Percentiles rank a stretch among this genome's conserved stretches.
Evolutionary conservation across 2,113 vertebrate species (phyloP).

Genomic region (Pachypanchax playfairii): DNA sequence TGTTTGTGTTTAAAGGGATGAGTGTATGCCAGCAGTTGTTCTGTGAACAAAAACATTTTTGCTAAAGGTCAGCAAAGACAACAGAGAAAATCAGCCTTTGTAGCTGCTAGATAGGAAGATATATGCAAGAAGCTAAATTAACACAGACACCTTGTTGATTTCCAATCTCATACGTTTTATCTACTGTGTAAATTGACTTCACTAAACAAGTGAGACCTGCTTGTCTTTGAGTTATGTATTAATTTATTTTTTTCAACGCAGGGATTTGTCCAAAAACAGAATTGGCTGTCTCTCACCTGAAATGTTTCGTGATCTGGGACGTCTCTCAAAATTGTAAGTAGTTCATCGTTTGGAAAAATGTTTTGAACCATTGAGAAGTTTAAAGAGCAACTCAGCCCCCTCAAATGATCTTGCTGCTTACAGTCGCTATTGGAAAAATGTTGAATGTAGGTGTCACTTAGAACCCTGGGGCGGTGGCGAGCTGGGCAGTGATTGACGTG

Average conservation of each 20-base stretch:
- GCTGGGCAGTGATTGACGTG: too few species aligned
- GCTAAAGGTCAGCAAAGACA: constrained; percentile 39
- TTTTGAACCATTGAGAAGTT: too few species aligned
- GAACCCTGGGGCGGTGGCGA: too few species aligned
- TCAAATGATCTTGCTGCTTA: too few species aligned
- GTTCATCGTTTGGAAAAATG: constrained; percentile 47
- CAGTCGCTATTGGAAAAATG: too few species aligned
- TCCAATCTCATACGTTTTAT: background rate
- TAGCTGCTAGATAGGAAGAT: too few species aligned
- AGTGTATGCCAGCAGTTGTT: constrained; percentile 20
- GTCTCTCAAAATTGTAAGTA: constrained; percentile 90
- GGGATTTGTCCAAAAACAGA: constrained; percentile 92
- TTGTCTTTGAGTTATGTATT: background rate
- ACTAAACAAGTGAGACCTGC: background rate
- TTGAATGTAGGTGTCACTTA: too few species aligned
- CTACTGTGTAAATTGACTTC: constrained; percentile 5
- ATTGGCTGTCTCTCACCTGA: constrained; percentile 89
- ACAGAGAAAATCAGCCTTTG: constrained; percentile 5
- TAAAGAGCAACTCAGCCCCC: too few species aligned
- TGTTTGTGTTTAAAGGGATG: constrained; percentile 12
- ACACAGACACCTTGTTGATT: constrained; percentile 3
- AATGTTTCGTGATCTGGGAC: constrained; percentile 87
- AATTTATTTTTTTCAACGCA: constrained; percentile 67
- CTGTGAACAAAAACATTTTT: constrained; percentile 50
- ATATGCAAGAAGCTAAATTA: background rate